Percentiles rank a stretch among this genome's conserved stretches.
phyloP scores from a whole-genome alignment of 2,113 vertebrate genomes.

The Melospiza georgiana region DNA sequence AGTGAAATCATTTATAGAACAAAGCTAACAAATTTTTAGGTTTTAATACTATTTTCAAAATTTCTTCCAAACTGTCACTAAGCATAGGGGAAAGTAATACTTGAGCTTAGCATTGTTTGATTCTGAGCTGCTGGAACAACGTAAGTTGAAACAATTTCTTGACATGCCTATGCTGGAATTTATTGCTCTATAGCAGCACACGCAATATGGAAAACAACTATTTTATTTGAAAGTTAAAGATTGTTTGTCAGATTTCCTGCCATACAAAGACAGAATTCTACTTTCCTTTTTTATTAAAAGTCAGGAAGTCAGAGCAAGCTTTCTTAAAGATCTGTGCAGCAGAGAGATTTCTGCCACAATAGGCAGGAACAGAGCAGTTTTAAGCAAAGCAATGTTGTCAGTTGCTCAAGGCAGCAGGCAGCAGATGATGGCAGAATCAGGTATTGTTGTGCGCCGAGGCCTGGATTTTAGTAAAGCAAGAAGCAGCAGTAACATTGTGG shows the following conservation, averaged over 20 bases:
- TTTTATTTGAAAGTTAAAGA: background rate
- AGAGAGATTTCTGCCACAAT: background rate
- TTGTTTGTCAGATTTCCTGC: background rate
- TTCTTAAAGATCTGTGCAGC: background rate
- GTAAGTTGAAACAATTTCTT: background rate
- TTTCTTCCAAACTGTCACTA: background rate
- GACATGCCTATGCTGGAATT: background rate
- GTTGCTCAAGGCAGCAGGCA: background rate
- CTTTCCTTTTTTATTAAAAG: background rate
- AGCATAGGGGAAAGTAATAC: background rate
- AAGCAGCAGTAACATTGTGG: background rate
- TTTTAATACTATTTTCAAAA: background rate
- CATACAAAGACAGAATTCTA: background rate
- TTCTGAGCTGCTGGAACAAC: background rate
- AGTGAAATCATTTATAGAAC: background rate
- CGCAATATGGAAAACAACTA: background rate
- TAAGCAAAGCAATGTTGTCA: constrained; percentile 14
- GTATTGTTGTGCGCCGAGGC: background rate
- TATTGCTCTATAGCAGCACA: background rate
- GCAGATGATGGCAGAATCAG: constrained; percentile 3
- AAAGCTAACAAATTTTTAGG: background rate
- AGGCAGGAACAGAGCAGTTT: constrained; percentile 6
- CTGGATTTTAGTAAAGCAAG: background rate
- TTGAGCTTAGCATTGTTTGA: background rate
- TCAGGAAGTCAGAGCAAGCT: background rate